Conservation (phyloP, 2,113 vertebrate species). For the Hippocampus comes region DNA sequence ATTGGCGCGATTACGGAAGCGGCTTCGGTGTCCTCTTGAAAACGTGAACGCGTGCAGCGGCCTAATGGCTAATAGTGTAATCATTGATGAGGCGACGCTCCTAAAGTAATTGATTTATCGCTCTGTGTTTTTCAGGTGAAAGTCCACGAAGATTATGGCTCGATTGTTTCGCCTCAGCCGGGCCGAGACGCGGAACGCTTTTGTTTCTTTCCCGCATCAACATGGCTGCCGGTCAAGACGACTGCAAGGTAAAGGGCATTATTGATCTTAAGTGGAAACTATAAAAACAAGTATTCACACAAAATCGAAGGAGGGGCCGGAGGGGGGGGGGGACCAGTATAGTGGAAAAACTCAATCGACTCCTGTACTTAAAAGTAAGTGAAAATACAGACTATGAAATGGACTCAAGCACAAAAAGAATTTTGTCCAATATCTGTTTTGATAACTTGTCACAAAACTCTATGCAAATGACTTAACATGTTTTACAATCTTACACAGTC, state of each 20-base stretch:
- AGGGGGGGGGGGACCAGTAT: too few species aligned
- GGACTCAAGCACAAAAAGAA: neutral
- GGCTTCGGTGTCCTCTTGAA: too few species aligned
- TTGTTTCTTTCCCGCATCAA: neutral
- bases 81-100: conserved; percentile 6
- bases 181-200: neutral
- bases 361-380: neutral
- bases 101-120: neutral
- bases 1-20: too few species aligned
- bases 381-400: too few species aligned
- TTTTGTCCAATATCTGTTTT: neutral
- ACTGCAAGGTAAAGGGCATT: conserved; percentile 32
- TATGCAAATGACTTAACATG: neutral
- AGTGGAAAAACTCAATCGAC: neutral
- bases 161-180: neutral
- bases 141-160: neutral
- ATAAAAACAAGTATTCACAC: too few species aligned
- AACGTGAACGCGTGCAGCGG: neutral
- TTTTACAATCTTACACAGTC: neutral
- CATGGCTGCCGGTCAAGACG: neutral
- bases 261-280: neutral
- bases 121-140: conserved; percentile 13
- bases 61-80: neutral
- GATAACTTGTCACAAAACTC: neutral
- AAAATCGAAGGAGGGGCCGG: too few species aligned